Evolutionary conservation across 2,113 vertebrate genomes (phyloP).

Genomic region (Synodontis membranacea): DNA sequence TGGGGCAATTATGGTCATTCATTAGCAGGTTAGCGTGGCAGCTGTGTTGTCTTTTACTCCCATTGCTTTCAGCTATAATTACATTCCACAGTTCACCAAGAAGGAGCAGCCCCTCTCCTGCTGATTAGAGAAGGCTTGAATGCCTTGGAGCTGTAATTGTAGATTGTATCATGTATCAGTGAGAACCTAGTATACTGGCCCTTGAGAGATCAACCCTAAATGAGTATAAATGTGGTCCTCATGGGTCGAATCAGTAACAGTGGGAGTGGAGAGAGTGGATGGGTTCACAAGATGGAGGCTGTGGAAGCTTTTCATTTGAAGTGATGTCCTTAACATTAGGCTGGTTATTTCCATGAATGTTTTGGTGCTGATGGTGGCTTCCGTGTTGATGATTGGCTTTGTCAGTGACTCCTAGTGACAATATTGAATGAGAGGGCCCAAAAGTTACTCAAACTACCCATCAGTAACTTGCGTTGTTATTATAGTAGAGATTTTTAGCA

Average conservation of each 20-base stretch:
- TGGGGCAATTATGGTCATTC: slow-evolving; percentile 41
- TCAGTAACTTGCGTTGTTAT: not conserved
- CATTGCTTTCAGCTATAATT: slow-evolving; percentile 36
- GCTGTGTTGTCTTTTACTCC: slow-evolving; percentile 35
- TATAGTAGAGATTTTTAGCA: not conserved
- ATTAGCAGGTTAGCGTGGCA: slow-evolving; percentile 41
- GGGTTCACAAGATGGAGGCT: not conserved
- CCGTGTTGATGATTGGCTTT: not conserved
- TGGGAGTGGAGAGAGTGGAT: not conserved
- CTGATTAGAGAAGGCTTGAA: slow-evolving; percentile 22
- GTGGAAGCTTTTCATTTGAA: not conserved
- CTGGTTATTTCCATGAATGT: not conserved
- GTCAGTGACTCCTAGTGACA: not conserved
- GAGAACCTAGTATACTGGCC: not conserved
- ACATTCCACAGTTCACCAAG: slow-evolving; percentile 43
- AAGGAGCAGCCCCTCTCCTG: slow-evolving; percentile 7
- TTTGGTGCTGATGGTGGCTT: not conserved
- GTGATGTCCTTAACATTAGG: not conserved
- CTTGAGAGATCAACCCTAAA: slow-evolving; percentile 11
- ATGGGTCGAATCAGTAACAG: slow-evolving; percentile 23
- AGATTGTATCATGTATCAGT: slow-evolving; percentile 16
- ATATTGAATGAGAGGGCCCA: not conserved
- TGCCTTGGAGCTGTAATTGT: slow-evolving; percentile 12
- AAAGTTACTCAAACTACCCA: not conserved
- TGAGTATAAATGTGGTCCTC: slow-evolving; percentile 29